Conservation (phyloP, 2,888 invertebrate species). For the Coelogynopora nodosa region DNA sequence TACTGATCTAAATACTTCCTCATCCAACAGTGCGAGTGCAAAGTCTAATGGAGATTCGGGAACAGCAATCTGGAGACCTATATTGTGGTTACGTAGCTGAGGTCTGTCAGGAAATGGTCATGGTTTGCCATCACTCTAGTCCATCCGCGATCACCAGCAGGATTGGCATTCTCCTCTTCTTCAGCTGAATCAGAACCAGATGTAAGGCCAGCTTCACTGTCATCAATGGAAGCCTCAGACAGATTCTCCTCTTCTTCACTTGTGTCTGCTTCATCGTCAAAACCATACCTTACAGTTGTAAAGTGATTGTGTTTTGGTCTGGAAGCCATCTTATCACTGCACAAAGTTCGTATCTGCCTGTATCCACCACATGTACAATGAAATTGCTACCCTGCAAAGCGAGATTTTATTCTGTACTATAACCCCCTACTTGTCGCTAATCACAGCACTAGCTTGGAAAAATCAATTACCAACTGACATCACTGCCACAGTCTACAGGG, state of each 20-base stretch:
- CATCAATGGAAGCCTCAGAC: constrained; percentile 21
- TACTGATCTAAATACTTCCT: constrained; percentile 27
- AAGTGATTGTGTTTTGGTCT: constrained; percentile 33
- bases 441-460: not conserved
- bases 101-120: constrained; percentile 26
- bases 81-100: not conserved
- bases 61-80: constrained; percentile 22
- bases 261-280: constrained; percentile 34
- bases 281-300: constrained; percentile 4
- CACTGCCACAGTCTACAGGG: not conserved
- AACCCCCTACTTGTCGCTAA: not conserved
- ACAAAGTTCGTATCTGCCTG: not conserved
- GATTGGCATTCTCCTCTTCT: constrained; percentile 17
- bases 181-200: not conserved
- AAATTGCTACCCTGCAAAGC: not conserved
- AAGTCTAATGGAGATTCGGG: not conserved
- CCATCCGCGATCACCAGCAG: constrained; percentile 21
- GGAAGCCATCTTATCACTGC: constrained; percentile 25
- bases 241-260: constrained; percentile 21
- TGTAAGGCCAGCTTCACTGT: constrained; percentile 3
- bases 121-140: constrained; percentile 25
- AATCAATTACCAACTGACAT: not conserved
- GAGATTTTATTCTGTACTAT: not conserved
- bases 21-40: constrained; percentile 24
- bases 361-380: not conserved